Percentiles rank a stretch among this genome's conserved stretches.
phyloP scores from a whole-genome alignment of 2,113 vertebrate species.

The Osmerus mordax region DNA sequence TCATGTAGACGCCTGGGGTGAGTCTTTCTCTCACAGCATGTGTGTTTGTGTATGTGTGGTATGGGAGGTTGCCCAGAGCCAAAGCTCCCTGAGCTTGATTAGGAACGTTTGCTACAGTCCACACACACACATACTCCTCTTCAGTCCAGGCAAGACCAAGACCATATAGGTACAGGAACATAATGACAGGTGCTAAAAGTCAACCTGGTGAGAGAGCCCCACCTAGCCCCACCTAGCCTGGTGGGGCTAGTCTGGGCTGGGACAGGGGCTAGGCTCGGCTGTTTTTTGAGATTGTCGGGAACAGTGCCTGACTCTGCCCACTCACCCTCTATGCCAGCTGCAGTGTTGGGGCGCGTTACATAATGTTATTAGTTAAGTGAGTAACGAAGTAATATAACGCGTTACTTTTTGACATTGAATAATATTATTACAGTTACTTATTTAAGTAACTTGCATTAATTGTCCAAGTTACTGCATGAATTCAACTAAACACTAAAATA shows the following conservation, averaged over 20 bases:
- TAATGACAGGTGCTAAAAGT: slow-evolving; percentile 57
- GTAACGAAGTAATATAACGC: too few species aligned
- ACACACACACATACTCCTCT: not conserved
- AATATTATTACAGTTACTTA: too few species aligned
- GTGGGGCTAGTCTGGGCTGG: slow-evolving; percentile 38
- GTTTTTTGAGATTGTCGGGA: slow-evolving; percentile 13
- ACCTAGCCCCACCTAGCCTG: too few species aligned
- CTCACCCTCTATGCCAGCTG: slow-evolving; percentile 48
- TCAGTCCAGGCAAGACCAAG: slow-evolving; percentile 48
- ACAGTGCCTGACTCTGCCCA: slow-evolving; percentile 44
- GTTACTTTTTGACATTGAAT: too few species aligned
- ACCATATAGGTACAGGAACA: not conserved
- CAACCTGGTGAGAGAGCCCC: slow-evolving; percentile 19
- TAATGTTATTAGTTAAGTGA: too few species aligned
- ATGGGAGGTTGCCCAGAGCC: not conserved
- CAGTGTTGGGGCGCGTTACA: too few species aligned
- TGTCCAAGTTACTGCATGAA: too few species aligned
- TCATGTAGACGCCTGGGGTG: slow-evolving; percentile 54
- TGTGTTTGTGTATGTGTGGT: slow-evolving; percentile 3
- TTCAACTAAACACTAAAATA: too few species aligned
- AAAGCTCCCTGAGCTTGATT: slow-evolving; percentile 11
- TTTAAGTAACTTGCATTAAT: too few species aligned
- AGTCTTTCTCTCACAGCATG: slow-evolving; percentile 37
- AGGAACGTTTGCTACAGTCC: not conserved
- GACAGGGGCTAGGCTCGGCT: slow-evolving; percentile 20